A percentile compares a stretch with the other conserved stretches of the same genome.
These are phyloP conservation scores for Calycopis cecrops DNA, from an alignment of 1,140 invertebrate species.

Conservation along the genomic window DNA sequence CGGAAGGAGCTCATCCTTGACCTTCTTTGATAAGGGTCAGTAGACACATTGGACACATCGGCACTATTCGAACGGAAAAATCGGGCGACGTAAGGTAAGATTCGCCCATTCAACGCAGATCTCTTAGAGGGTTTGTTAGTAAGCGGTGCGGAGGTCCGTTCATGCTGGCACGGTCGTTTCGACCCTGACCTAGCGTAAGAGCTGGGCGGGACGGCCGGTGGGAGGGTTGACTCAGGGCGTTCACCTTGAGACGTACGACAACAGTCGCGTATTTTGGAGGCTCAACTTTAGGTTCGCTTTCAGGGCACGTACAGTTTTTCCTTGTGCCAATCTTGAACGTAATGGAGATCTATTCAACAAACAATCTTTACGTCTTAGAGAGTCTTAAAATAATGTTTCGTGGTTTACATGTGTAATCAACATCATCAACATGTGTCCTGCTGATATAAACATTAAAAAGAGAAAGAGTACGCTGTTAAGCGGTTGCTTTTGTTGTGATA, in stretches of 20 bases:
- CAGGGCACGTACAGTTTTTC: neutral
- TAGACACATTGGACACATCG: constrained; percentile 48
- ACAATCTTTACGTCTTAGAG: too few species aligned
- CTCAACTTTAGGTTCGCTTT: constrained; percentile 19
- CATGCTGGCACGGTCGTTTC: constrained; percentile 43
- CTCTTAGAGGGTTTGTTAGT: constrained; percentile 14
- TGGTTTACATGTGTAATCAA: too few species aligned
- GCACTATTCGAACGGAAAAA: constrained; percentile 67
- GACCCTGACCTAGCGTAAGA: constrained; percentile 63
- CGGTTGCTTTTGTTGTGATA: too few species aligned
- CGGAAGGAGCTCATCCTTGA: constrained; percentile 33
- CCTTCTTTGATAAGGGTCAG: constrained; percentile 49
- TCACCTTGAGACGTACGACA: constrained; percentile 61
- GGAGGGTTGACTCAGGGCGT: constrained; percentile 57
- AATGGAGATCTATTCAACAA: too few species aligned
- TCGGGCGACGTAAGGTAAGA: constrained; percentile 50
- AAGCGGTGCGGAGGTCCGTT: constrained; percentile 30
- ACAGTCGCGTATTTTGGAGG: constrained; percentile 31
- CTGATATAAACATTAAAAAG: too few species aligned
- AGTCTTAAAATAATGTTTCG: too few species aligned
- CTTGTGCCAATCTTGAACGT: neutral
- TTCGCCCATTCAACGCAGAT: constrained; percentile 29
- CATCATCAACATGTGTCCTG: too few species aligned
- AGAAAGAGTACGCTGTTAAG: too few species aligned
- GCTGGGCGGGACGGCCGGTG: constrained; percentile 53